phyloP scores from a whole-genome alignment of 2,888 invertebrate genomes.

The Acanthosepion pharaonis region DNA sequence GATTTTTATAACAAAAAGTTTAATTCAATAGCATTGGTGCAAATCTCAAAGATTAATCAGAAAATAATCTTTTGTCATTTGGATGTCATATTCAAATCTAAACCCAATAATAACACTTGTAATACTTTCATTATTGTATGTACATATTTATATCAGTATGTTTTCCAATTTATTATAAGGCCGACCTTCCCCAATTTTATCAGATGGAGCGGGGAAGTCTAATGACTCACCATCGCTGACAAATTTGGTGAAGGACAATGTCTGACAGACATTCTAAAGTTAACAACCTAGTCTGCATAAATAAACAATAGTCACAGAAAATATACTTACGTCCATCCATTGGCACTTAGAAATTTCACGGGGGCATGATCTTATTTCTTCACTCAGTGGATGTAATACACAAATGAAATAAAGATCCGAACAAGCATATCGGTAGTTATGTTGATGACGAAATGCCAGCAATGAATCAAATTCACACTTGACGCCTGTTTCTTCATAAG shows the following conservation, averaged over 20 bases:
- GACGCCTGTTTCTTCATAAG: slow-evolving; percentile 92
- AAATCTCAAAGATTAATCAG: not conserved
- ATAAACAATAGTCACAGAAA: not conserved
- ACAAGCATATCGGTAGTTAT: slow-evolving; percentile 84
- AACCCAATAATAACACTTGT: not conserved
- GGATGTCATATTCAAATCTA: not conserved
- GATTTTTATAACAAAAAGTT: not conserved
- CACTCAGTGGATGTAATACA: slow-evolving; percentile 80
- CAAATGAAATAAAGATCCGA: slow-evolving; percentile 91
- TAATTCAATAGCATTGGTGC: not conserved
- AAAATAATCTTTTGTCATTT: too few relatives aligned
- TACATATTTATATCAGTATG: too few relatives aligned
- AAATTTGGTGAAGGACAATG: too few relatives aligned
- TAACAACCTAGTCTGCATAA: not conserved
- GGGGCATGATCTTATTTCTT: slow-evolving; percentile 81
- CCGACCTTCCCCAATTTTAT: too few relatives aligned
- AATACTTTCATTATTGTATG: not conserved
- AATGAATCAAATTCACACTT: slow-evolving; percentile 84
- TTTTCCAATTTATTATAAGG: too few relatives aligned
- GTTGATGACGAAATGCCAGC: slow-evolving; percentile 85
- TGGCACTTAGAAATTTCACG: slow-evolving; percentile 85
- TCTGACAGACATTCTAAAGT: too few relatives aligned
- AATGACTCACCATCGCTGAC: too few relatives aligned
- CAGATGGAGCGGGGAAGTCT: too few relatives aligned
- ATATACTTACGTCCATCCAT: slow-evolving; percentile 82